These are phyloP conservation scores for Sebastes alutus DNA, from an alignment of 2,797 vertebrate genomes.

Conservation along the genomic window DNA sequence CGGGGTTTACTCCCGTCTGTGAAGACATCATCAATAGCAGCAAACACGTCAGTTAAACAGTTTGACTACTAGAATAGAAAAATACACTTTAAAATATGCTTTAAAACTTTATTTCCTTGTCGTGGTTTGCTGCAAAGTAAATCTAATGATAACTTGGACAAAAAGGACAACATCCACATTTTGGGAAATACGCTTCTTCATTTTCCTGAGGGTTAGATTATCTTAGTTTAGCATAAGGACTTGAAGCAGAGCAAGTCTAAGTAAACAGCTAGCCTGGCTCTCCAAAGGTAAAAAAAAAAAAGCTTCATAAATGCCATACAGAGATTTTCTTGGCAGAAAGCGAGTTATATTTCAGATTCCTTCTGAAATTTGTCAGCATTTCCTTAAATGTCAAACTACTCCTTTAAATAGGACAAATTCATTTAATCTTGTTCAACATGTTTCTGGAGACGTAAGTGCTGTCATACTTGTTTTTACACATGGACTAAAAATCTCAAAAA, in stretches of 20 bases:
- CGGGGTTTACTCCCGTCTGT: constrained; percentile 91
- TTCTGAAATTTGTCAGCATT: too few relatives aligned
- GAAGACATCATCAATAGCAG: not conserved
- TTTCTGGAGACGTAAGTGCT: too few relatives aligned
- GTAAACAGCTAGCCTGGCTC: not conserved
- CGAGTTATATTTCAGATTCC: not conserved
- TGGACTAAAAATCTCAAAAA: too few relatives aligned
- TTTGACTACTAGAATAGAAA: too few relatives aligned
- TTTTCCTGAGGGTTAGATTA: too few relatives aligned
- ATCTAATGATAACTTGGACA: not conserved
- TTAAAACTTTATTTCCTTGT: not conserved
- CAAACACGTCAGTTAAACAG: not conserved
- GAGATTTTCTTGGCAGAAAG: not conserved
- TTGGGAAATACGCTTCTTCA: too few relatives aligned
- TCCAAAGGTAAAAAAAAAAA: not conserved
- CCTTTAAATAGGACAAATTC: too few relatives aligned
- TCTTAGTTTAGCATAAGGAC: not conserved
- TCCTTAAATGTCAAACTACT: too few relatives aligned
- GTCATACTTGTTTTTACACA: too few relatives aligned
- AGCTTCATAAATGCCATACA: not conserved
- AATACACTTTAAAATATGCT: too few relatives aligned
- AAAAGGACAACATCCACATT: not conserved
- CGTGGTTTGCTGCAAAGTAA: not conserved
- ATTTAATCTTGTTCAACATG: too few relatives aligned
- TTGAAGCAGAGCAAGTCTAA: not conserved